phyloP scores from a whole-genome alignment of 2,113 vertebrate genomes.

The Pipra filicauda region DNA sequence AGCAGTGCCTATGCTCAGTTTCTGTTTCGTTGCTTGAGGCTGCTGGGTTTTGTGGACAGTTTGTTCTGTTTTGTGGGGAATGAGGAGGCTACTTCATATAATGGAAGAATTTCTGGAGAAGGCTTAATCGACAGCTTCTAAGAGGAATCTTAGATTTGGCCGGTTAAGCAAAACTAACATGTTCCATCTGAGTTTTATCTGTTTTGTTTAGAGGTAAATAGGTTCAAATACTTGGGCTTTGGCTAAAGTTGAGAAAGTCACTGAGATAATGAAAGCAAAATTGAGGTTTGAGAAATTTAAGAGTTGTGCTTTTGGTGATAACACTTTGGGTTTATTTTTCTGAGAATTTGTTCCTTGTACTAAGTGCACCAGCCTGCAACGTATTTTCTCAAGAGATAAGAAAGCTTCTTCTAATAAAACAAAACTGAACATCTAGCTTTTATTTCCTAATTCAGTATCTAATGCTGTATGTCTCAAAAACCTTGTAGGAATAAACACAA shows the following conservation, averaged over 20 bases:
- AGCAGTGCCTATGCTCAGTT: neutral
- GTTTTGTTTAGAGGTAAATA: neutral
- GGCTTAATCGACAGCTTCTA: neutral
- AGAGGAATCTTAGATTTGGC: neutral
- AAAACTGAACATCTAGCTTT: neutral
- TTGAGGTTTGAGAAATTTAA: neutral
- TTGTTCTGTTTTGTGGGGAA: neutral
- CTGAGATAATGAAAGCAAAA: neutral
- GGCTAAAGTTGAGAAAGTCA: neutral
- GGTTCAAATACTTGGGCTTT: neutral
- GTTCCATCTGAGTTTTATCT: neutral
- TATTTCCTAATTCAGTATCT: neutral
- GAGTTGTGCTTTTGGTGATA: neutral
- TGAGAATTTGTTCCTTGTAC: neutral
- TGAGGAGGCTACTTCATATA: neutral
- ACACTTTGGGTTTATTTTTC: neutral
- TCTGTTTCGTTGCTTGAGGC: neutral
- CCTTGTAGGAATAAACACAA: neutral
- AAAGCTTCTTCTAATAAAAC: constrained; percentile 8
- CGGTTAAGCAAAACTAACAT: neutral
- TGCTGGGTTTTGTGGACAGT: neutral
- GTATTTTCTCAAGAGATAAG: neutral
- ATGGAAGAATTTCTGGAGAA: neutral
- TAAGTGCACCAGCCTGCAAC: neutral
- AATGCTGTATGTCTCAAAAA: neutral